Evolutionary conservation across 1,140 invertebrate species (phyloP), one percentile per base, ranked within the genome.

Genomic region (Idris sp.): DNA sequence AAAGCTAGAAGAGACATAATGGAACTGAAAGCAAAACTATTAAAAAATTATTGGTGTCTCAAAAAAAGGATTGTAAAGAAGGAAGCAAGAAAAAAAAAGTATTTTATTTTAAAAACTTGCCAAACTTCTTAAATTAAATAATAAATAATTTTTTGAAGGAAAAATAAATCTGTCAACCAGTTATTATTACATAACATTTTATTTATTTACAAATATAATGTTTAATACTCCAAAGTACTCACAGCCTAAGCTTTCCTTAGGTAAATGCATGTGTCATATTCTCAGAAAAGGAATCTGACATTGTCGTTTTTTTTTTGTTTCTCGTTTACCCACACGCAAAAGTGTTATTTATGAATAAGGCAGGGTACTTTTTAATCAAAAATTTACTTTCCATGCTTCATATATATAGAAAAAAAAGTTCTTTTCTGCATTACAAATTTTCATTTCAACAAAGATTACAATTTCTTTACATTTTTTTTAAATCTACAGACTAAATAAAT

Each of bases 131-230:
- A n/a, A n/a, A n/a, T n/a, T n/a, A n/a, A n/a, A n/a, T 2, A 35
- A 14, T 35, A 11, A 35, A 35, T 13, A 46, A 46, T 30, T 18
- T 22, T 6, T 2, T 4, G 6, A 22, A 10, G 19, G 2, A 41
- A 41, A 41, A 41, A 22, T 22, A 38, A 28, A 22, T 4, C 19
- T 22, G 19, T 5, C 10, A 41, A 31, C 1, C 35, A 54, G 28
- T 18, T 1, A 22, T 51, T 28, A 59, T 77, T 61, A 77, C 76
- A 58, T 82, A 81, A 83, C 71, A 72, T 77, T 85, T 85, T 85
- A 86, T 85, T 86, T 86, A 86, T 86, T 64, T 86, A 87, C 83
- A 87, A 86, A 84, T 85, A 85, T 82, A 83, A 83, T 61, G 73
- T 86, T 69, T 83, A 86, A 81, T 85, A 84, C 75, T 83, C 83